Evolutionary conservation across 1,140 invertebrate species (phyloP), one percentile per base, ranked within the genome.

Genomic region (Armadillidium nasatum): DNA sequence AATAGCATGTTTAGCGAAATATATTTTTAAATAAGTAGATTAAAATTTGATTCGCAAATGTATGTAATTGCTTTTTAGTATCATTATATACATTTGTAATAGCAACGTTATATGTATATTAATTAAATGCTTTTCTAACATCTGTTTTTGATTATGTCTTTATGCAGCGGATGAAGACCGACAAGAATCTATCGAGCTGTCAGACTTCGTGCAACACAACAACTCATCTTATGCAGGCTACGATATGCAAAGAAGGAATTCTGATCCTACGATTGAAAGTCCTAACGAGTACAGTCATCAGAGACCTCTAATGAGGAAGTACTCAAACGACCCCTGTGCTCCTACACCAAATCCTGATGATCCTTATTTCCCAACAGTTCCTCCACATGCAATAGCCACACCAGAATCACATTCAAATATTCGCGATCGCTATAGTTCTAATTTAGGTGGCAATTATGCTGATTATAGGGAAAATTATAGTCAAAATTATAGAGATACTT

Each of bases 151-250:
- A 33, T 33, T 33, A n/a, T n/a, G 44, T 44, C 33, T 23, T 50
- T 45, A 33, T 45, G 3, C 72, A 79, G 78, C 74, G 22, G 78
- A 79, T 46, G 78, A 79, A n/a, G 78, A 79, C 46, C 74, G 75
- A 22, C 75, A 74, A 21, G 78, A 79, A 46, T 74, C 76, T 60
- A 79, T 79, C 54, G 78, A 79, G 54, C 71, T 79, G 2, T 76
- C 75, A 23, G 78, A 76, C n/a, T 74, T 79, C 44, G 33, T 1
- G 6, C 70, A 76, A 44, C 33, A 22, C n/a, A 22, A 23, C 15
- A 71, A 15, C 33, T 43, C 69, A 7, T n/a, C 69, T 23, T 43
- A 23, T 44, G 10, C 74, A 19, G 7, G 13, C 21, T 22, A n/a
- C 11, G 33, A 67, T 33, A 73, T 50, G 46, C 46, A 43, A 50